These are phyloP conservation scores for Phymanthus crucifer DNA, from an alignment of 92 coral and sea anemone genomes.

Conservation along the genomic window DNA sequence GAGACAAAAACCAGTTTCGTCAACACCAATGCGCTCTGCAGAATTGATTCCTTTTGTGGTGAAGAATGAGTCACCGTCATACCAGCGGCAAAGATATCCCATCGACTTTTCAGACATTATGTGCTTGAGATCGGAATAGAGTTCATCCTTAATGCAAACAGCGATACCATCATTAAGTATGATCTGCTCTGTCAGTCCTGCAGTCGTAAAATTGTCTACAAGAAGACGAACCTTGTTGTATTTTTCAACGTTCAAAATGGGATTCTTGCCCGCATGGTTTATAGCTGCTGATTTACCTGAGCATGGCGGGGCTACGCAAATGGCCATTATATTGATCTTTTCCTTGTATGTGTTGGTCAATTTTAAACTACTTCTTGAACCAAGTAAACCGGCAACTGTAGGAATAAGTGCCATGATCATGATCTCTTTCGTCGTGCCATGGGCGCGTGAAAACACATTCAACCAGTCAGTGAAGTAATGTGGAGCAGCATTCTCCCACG, in stretches of 20 bases:
- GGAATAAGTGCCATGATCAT: constrained; percentile 56
- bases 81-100: constrained; percentile 57
- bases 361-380: constrained; percentile 37
- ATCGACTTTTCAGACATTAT: constrained; percentile 48
- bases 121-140: constrained; percentile 40
- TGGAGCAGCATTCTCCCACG: constrained; percentile 40
- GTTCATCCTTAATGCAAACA: constrained; percentile 51
- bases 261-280: constrained; percentile 44
- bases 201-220: constrained; percentile 62
- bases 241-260: constrained; percentile 40
- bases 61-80: constrained; percentile 50
- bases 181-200: constrained; percentile 55
- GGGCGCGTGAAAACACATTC: constrained; percentile 41
- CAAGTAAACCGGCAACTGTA: constrained; percentile 46
- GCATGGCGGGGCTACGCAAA: constrained; percentile 57
- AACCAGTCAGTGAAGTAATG: constrained; percentile 42
- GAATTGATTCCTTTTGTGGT: constrained; percentile 26
- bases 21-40: constrained; percentile 42
- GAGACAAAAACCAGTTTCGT: constrained; percentile 40
- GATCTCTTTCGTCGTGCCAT: constrained; percentile 52
- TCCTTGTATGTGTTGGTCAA: constrained; percentile 39
- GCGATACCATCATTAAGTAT: constrained; percentile 45
- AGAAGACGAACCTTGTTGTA: constrained; percentile 44
- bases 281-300: constrained; percentile 56
- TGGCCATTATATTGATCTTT: constrained; percentile 36